Conservation (phyloP, 1,140 invertebrate genomes). For the Nymphalis io region DNA sequence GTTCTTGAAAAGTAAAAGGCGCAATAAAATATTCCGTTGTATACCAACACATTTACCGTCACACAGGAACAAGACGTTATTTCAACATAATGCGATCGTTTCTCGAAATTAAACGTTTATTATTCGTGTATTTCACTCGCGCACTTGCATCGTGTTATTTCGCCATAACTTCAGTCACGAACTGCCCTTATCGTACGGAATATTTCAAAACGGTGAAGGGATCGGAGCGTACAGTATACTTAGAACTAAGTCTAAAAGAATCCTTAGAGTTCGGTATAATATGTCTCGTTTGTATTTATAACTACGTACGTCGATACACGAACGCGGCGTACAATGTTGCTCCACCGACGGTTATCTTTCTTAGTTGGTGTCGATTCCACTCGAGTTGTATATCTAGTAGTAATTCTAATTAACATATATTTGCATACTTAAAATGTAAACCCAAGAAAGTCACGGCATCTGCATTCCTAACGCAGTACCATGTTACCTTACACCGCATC, state of each 20-base stretch:
- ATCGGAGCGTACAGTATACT: conserved; percentile 14
- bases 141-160: conserved; percentile 33
- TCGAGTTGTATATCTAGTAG: conserved; percentile 27
- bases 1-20: conserved; percentile 1
- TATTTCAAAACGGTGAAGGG: conserved; percentile 44
- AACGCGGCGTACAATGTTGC: conserved; percentile 13
- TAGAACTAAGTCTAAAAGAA: conserved; percentile 15
- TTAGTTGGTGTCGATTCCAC: conserved; percentile 20
- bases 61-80: conserved; percentile 12
- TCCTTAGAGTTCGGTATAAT: not conserved
- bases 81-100: conserved; percentile 21
- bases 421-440: conserved; percentile 37
- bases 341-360: conserved; percentile 5
- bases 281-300: not conserved
- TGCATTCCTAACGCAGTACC: conserved; percentile 31
- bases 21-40: not conserved
- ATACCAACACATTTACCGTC: not conserved
- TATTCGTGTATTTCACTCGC: conserved; percentile 27
- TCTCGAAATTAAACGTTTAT: conserved; percentile 30
- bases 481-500: conserved; percentile 29
- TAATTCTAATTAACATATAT: conserved; percentile 35
- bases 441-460: conserved; percentile 32
- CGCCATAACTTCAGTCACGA: conserved; percentile 42
- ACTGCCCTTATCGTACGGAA: conserved; percentile 37
- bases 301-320: not conserved